Conservation (phyloP, 2,888 invertebrate species). For the Andrena fulva region DNA sequence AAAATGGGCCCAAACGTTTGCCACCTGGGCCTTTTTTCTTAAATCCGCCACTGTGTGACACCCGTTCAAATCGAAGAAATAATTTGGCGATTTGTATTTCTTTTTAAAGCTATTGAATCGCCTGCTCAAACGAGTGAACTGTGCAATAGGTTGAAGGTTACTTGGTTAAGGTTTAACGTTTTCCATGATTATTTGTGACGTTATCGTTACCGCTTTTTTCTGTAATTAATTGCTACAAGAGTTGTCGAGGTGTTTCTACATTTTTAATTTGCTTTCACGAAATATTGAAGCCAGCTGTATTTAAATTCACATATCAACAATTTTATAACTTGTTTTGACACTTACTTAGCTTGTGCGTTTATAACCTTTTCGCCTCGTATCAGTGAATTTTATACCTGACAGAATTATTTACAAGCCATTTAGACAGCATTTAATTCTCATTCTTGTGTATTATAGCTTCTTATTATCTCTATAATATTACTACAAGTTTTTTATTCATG, state of each 20-base stretch:
- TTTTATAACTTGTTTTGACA: background rate
- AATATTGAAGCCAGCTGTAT: background rate
- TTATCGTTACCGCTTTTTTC: background rate
- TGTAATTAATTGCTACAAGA: background rate
- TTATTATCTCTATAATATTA: no score
- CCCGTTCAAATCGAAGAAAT: background rate
- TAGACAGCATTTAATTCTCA: background rate
- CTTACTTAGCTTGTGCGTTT: background rate
- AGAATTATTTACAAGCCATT: background rate
- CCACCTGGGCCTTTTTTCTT: no score
- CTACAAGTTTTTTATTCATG: no score
- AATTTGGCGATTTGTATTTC: no score
- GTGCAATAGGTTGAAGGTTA: no score
- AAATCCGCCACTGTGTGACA: no score
- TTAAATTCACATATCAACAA: background rate
- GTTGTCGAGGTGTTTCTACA: background rate
- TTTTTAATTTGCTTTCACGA: background rate
- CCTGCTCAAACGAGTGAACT: no score
- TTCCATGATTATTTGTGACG: no score
- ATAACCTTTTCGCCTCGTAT: background rate
- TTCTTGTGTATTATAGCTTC: no score
- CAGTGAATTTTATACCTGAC: background rate
- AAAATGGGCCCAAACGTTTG: no score
- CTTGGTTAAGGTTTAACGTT: no score
- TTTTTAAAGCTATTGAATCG: no score